Evolutionary conservation across 2,888 invertebrate genomes (phyloP), one percentile per base, ranked within the genome.

Genomic region (Cataglyphis rosenhaueri): DNA sequence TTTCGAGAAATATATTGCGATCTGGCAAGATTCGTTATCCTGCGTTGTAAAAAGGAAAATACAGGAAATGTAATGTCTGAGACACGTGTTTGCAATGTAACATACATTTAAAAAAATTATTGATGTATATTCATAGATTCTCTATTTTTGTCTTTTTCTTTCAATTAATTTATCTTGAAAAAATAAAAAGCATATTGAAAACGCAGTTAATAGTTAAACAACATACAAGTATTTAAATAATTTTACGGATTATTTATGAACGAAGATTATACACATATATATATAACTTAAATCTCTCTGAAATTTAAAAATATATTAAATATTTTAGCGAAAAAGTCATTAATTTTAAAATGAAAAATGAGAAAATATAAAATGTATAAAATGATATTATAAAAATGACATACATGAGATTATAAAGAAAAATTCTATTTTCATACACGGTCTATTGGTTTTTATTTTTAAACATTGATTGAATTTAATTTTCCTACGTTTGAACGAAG

Each of bases 1-100:
- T 79, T 79, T 59, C 70, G 59, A 68, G 70, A 79, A 79, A 79
- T 79, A 79, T 79, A 79, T 79, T 70, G 59, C 78, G 44, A 79
- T 79, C 70, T 79, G 48, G 70, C 70, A 61, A 59, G 78, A 59
- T 79, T 79, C 78, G 78, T 79, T 79, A 70, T 59, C 35, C 68
- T 25, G 48, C 44, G 25, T 44, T 48, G 59, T 32, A 79, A 79
- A 79, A 70, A 59, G 70, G 21, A 70, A 61, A 79, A 35, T 25
- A 25, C 59, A 4, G 48, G 70, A 70, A 70, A 70, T 70, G 70
- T 61, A 79, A 79, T 61, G 70, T 79, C 59, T 44, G 78, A 70
- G 32, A 57, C 32, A 41, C 38, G 6, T 68, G 32, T 70, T 79
- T 59, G 59, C 21, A 61, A 61, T 48, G 70, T 18, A 44, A 25